These are phyloP conservation scores for Drosophila bunnanda DNA, from an alignment of 2,888 invertebrate genomes.

Conservation along the genomic window DNA sequence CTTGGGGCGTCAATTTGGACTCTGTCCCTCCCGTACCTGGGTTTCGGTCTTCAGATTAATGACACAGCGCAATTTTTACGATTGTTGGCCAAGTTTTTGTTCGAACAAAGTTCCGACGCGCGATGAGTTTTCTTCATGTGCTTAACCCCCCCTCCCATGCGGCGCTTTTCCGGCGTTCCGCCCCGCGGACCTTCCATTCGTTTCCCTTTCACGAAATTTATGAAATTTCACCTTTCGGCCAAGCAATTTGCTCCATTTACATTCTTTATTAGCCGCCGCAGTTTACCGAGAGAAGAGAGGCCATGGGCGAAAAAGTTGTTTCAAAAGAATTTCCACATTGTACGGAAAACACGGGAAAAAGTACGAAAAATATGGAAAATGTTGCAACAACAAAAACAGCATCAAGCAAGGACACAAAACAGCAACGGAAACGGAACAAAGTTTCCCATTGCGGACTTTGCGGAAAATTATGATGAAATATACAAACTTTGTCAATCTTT, in stretches of 20 bases:
- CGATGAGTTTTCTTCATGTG: slow-evolving; percentile 29
- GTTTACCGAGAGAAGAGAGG: slow-evolving; percentile 37
- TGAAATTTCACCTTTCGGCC: slow-evolving; percentile 79
- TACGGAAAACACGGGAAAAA: slow-evolving; percentile 36
- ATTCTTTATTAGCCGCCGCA: slow-evolving; percentile 76
- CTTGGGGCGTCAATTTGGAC: slow-evolving; percentile 1
- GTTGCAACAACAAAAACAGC: neutral
- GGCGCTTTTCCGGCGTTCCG: slow-evolving; percentile 10
- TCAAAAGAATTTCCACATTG: slow-evolving; percentile 62
- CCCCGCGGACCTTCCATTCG: slow-evolving; percentile 21
- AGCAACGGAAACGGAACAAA: slow-evolving; percentile 40
- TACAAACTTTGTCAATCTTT: slow-evolving; percentile 60
- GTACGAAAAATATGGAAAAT: slow-evolving; percentile 36
- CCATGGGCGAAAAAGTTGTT: slow-evolving; percentile 50
- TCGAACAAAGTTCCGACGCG: slow-evolving; percentile 41
- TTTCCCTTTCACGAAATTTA: slow-evolving; percentile 63
- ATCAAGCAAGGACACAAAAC: slow-evolving; percentile 7
- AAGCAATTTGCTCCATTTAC: slow-evolving; percentile 79
- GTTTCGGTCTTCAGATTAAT: slow-evolving; percentile 66
- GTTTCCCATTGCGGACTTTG: slow-evolving; percentile 29
- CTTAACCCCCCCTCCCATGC: neutral
- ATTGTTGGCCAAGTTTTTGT: slow-evolving; percentile 67
- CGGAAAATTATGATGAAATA: slow-evolving; percentile 38
- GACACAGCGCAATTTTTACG: slow-evolving; percentile 75
- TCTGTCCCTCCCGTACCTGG: neutral